These are phyloP conservation scores for Simalia tracyae DNA, from an alignment of 2,797 vertebrate species.

Conservation along the genomic window DNA sequence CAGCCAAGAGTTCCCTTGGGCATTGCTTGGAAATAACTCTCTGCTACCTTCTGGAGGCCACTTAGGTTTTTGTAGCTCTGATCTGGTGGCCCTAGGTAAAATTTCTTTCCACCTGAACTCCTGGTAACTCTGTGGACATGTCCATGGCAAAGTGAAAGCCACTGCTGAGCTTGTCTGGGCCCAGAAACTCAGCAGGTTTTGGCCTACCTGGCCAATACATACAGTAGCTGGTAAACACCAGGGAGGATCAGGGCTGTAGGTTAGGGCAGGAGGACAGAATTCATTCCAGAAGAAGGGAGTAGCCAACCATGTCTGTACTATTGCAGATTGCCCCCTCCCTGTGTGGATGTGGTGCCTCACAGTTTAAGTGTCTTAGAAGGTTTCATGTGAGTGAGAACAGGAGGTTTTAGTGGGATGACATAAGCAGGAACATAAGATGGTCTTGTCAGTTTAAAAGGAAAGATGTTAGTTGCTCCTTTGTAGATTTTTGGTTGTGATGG, in stretches of 20 bases:
- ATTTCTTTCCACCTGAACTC: too few relatives aligned
- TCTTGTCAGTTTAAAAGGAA: neutral
- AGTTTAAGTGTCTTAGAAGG: neutral
- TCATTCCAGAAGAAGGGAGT: neutral
- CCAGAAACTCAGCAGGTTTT: too few relatives aligned
- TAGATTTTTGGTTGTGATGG: slow-evolving; percentile 11
- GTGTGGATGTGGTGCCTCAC: neutral
- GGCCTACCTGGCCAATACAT: neutral
- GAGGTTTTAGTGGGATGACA: neutral
- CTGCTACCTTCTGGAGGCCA: neutral
- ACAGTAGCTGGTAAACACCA: neutral
- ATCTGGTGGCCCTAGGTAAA: too few relatives aligned
- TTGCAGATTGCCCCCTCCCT: neutral
- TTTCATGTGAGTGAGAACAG: neutral
- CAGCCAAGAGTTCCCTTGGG: too few relatives aligned
- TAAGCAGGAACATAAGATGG: neutral
- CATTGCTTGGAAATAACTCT: too few relatives aligned
- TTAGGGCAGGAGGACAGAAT: neutral
- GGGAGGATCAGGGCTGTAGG: too few relatives aligned
- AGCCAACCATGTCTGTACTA: neutral
- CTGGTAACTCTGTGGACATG: neutral
- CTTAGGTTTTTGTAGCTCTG: too few relatives aligned
- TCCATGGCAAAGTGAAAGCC: neutral
- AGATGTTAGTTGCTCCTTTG: neutral
- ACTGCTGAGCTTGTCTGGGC: neutral